A percentile compares a stretch with the other conserved stretches of the same genome.
These are phyloP conservation scores for Lottia scabra DNA, from an alignment of 2,888 invertebrate species.

Conservation along the genomic window DNA sequence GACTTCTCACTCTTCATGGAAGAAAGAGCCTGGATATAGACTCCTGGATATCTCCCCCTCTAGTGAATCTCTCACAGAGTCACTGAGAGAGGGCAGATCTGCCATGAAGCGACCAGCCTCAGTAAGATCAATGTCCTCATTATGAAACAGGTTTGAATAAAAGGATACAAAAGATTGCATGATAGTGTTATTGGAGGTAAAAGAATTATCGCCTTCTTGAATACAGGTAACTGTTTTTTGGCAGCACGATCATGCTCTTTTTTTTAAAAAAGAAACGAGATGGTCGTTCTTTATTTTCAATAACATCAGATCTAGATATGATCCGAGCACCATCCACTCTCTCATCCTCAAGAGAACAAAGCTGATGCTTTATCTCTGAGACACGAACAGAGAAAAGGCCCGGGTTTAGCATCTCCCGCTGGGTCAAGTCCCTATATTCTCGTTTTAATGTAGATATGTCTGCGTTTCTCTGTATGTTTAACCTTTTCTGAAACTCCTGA, in stretches of 20 bases:
- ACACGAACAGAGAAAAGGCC: conserved; percentile 8
- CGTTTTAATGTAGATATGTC: not conserved
- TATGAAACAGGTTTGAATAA: conserved; percentile 8
- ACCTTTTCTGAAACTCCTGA: too few species aligned
- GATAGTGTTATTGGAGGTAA: conserved; percentile 3
- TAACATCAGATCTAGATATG: conserved; percentile 8
- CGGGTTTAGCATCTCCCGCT: conserved; percentile 3
- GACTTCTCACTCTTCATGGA: conserved; percentile 28
- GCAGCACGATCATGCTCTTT: conserved; percentile 6
- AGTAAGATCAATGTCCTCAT: conserved; percentile 15
- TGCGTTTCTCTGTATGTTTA: too few species aligned
- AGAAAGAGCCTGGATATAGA: conserved; percentile 9
- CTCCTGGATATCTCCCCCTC: conserved; percentile 9
- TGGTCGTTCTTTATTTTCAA: conserved; percentile 15
- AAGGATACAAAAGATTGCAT: conserved; percentile 6
- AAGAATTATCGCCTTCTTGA: not conserved
- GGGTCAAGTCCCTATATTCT: conserved; percentile 3
- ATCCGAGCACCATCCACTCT: conserved; percentile 7
- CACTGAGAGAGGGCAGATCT: conserved; percentile 7
- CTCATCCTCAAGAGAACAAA: not conserved
- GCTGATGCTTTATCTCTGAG: conserved; percentile 8
- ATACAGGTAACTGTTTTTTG: conserved; percentile 10
- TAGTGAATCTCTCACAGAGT: not conserved
- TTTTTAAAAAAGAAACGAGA: conserved; percentile 19
- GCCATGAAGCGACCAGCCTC: conserved; percentile 1